Base-by-base conservation (phyloP, 2,888 invertebrate genomes). In the Agrochola macilenta region DNA sequence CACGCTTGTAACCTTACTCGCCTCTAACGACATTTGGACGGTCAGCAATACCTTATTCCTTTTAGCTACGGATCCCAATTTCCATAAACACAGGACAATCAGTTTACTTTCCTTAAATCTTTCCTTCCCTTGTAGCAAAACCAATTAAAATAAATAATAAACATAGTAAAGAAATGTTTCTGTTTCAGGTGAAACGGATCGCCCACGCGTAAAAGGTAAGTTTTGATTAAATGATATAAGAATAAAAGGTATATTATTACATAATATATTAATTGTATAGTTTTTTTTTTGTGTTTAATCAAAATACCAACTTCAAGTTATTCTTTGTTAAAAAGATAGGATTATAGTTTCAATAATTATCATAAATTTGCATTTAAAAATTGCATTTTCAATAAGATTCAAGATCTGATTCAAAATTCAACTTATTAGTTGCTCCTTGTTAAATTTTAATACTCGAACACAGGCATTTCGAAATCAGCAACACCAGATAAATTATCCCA, bases 181-280 rank as follows among this genome's bases (percentile, higher is more conserved):
- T 54, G 35, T 84, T 84, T 75, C 75, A 84, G 83, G 79, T 85
- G 66, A 57, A 84, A 58, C 63, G 35, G 54, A 30, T 54, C 58
- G 39, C 86, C 78, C 54, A 57, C 83, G 65, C 23, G 69, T 43
- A 57, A 49, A 79, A 79, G 86, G 86, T 85, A 66, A 57, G 69
- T 14, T 64, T 74, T 60, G 5, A 14, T 54, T 39, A 43, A 43
- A n/a, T n/a, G n/a, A n/a, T n/a, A n/a, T n/a, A 54, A 66, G 9
- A 26, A 23, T 12, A 46, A 66, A 5, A 26, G 4, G 3, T n/a
- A 17, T 7, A 49, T 49, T 20, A 1, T 17, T 20, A 39, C 26
- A 11, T 26, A 23, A 9, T 11, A 17, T 26, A 11, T 20, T 20
- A n/a, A 20, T n/a, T 30, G 5, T 17, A 35, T 26, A 7, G 1